Evolutionary conservation across 1,140 invertebrate species (phyloP), one percentile per base, ranked within the genome.

Genomic region (Hyles euphorbiae): DNA sequence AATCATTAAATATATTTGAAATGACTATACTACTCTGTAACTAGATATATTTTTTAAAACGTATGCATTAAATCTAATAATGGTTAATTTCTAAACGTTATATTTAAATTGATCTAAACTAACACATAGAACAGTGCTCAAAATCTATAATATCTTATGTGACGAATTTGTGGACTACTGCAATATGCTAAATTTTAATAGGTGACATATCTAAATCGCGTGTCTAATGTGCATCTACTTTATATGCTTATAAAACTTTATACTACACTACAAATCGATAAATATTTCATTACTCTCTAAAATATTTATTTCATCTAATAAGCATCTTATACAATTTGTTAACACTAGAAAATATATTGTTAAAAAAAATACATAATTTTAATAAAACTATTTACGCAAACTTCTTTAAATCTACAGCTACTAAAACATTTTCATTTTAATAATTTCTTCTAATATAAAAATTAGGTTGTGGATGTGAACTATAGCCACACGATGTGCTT

Each of bases 1-100:
- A 49, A 56, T 60, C 48, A 59, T 40, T 53, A 62, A 44, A 49
- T 58, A 58, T 3, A 51, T 36, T 50, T 60, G 34, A 61, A 49
- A 50, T 9, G 22, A 43, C n/a, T 22, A 43, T 22, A 54, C n/a
- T 43, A 48, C 8, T 48, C 22, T 11, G n/a, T 5, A 11, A 3
- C 6, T 48, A 6, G 3, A 48, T 48, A 11, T 48, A 12, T n/a
- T 48, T n/a, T 48, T 48, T 6, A 48, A 11, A 10, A 48, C 5
- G 46, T n/a, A 48, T 11, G 22, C 22, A 48, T 3, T 40, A 5
- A 3, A 40, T 40, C 36, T 40, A 40, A 40, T 8, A 0, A 2
- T 40, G 36, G 4, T 40, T 40, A 40, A 40, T 40, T 40, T 40
- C 1, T 40, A 40, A 8, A 22, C 22, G 2, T 22, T 22, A 22